A percentile compares a stretch with the other conserved stretches of the same genome.
phyloP scores from a whole-genome alignment of 1,140 invertebrate genomes.

The Trissolcus basalis region DNA sequence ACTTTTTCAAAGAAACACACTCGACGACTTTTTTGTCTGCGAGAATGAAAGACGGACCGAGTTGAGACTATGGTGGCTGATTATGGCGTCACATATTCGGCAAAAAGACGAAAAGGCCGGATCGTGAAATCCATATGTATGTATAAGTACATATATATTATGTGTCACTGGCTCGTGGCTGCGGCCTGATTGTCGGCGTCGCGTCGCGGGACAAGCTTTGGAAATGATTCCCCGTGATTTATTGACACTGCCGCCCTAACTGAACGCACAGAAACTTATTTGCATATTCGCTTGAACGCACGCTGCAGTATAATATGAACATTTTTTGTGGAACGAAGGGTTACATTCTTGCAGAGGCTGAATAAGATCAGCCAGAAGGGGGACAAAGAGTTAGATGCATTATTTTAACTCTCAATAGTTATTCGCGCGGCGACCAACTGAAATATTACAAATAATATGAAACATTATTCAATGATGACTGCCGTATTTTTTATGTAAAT shows the following conservation, averaged over 20 bases:
- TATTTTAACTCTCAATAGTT: slow-evolving; percentile 59
- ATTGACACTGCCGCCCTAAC: slow-evolving; percentile 64
- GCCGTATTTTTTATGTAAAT: slow-evolving; percentile 57
- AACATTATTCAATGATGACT: slow-evolving; percentile 59
- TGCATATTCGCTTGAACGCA: slow-evolving; percentile 62
- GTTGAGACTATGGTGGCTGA: slow-evolving; percentile 18
- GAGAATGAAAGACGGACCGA: not conserved
- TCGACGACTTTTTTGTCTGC: not conserved
- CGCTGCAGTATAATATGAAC: slow-evolving; percentile 60
- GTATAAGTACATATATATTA: slow-evolving; percentile 47
- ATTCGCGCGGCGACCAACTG: slow-evolving; percentile 46
- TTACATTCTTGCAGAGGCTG: slow-evolving; percentile 56
- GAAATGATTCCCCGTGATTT: slow-evolving; percentile 65
- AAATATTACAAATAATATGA: slow-evolving; percentile 60
- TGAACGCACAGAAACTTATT: slow-evolving; percentile 57
- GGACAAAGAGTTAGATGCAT: slow-evolving; percentile 59
- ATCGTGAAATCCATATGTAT: slow-evolving; percentile 44
- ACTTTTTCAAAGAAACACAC: not conserved
- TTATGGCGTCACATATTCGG: slow-evolving; percentile 28
- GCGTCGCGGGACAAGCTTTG: slow-evolving; percentile 63
- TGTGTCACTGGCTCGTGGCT: slow-evolving; percentile 58
- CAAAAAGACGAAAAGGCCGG: slow-evolving; percentile 18
- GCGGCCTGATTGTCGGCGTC: slow-evolving; percentile 61
- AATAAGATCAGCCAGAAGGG: slow-evolving; percentile 54
- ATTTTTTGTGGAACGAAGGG: slow-evolving; percentile 60